phyloP scores from a whole-genome alignment of 2,797 vertebrate genomes.

The Gambelia wislizenii region DNA sequence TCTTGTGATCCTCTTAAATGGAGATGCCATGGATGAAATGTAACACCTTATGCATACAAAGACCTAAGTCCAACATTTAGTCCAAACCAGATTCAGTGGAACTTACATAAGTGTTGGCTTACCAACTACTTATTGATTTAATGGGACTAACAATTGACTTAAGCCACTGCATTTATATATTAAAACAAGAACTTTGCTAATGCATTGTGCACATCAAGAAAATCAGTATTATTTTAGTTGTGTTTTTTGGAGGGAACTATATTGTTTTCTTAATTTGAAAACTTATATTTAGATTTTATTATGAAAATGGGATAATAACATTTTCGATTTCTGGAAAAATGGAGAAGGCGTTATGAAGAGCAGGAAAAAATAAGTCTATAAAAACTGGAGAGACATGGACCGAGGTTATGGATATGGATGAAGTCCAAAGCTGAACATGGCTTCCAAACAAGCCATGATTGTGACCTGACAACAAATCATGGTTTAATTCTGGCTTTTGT shows the following conservation, averaged over 20 bases:
- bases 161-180: too few species aligned
- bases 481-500: neutral
- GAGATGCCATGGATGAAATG: neutral
- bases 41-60: neutral
- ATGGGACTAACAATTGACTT: too few species aligned
- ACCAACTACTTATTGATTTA: too few species aligned
- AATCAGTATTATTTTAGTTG: neutral
- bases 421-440: neutral
- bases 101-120: too few species aligned
- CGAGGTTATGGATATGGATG: neutral
- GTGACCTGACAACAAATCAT: neutral
- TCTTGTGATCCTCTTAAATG: neutral
- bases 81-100: too few species aligned
- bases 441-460: neutral
- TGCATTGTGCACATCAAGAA: neutral
- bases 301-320: neutral
- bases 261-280: neutral
- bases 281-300: neutral
- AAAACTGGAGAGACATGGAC: neutral
- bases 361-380: neutral
- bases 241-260: neutral
- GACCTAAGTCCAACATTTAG: too few species aligned
- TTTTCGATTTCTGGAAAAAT: neutral
- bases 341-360: neutral
- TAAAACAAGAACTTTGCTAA: neutral